A percentile compares a stretch with the other conserved stretches of the same genome.
Conservation (phyloP, 2,113 vertebrate species). For the Corythoichthys haematopterus region DNA sequence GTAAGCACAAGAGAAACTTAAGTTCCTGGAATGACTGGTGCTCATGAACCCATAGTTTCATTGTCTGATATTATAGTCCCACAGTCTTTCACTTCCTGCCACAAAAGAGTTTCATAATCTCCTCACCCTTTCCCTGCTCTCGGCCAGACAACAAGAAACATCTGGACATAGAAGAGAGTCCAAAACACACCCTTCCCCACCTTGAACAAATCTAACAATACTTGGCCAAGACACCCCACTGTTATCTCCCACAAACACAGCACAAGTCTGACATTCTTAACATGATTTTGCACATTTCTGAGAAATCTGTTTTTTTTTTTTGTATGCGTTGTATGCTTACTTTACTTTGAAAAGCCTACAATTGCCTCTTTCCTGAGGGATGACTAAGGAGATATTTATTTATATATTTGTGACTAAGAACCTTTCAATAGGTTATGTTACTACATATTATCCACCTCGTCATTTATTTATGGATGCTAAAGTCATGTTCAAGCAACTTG, state of each 20-base stretch:
- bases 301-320: slow-evolving; percentile 30
- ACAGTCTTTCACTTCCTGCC: slow-evolving; percentile 52
- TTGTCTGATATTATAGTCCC: slow-evolving; percentile 20
- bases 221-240: slow-evolving; percentile 45
- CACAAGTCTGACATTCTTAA: slow-evolving; percentile 45
- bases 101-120: slow-evolving; percentile 57
- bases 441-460: neutral
- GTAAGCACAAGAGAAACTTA: neutral
- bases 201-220: slow-evolving; percentile 50
- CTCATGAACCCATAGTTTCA: slow-evolving; percentile 25
- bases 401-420: slow-evolving; percentile 1
- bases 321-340: slow-evolving; percentile 18
- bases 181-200: slow-evolving; percentile 57
- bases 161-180: slow-evolving; percentile 72
- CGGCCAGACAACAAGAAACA: slow-evolving; percentile 72
- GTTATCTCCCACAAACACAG: slow-evolving; percentile 43
- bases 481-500: neutral
- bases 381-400: slow-evolving; percentile 51
- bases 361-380: slow-evolving; percentile 38
- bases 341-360: slow-evolving; percentile 32
- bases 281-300: slow-evolving; percentile 45
- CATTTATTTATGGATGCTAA: neutral
- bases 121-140: slow-evolving; percentile 30
- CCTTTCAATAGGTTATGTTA: neutral
- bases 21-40: slow-evolving; percentile 3